Base-by-base conservation (phyloP, 2,797 vertebrate species). In the Periparus ater region DNA sequence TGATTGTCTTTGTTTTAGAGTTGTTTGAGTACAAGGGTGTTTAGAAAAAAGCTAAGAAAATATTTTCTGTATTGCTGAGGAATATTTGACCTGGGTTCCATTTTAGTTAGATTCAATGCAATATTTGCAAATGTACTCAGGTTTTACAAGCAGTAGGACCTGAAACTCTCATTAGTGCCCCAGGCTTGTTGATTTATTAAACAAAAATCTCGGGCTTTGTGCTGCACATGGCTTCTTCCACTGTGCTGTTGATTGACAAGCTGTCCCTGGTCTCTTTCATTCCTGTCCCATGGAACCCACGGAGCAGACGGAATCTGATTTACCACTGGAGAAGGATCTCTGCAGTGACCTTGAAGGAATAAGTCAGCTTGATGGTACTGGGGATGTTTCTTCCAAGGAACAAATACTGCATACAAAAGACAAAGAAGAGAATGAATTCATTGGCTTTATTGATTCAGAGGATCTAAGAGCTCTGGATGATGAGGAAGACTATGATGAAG, bases 311-410 rank as follows among this genome's bases (percentile, higher is more conserved):
- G 94, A 87, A 66, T 92, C 95, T 76, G 88, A 44, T 73, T 94
- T 82, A 60, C 95, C 2, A 8, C 20, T 83, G 17, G 92, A 94
- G 85, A 94, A 94, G 86, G 79, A 66, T 77, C 96, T 86, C 96
- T 98, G 98, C 95, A 97, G 95, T 47, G 98, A 98, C 40, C 93
- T 98, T 92, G 97, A 97, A 19, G 98, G 98, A 88, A 98, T 99
- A 48, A 98, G 99, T 91, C 99, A 99, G 96, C 97, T 99, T 19
- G 99, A 99, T 75, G 99, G 99, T 71, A 84, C 98, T 3, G 97
- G 97, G 26, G 99, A 98, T 85, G 96, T 95, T 77, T 98, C 98
- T 95, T 99, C 99, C 44, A 98, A 98, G 68, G 96, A 97, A 16
- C 98, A 99, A 88, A 95, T 96, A 45, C 98, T 96, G 21, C 97